These are phyloP conservation scores for Scaptomyza reducta DNA, from an alignment of 2,888 invertebrate genomes.

Conservation along the genomic window DNA sequence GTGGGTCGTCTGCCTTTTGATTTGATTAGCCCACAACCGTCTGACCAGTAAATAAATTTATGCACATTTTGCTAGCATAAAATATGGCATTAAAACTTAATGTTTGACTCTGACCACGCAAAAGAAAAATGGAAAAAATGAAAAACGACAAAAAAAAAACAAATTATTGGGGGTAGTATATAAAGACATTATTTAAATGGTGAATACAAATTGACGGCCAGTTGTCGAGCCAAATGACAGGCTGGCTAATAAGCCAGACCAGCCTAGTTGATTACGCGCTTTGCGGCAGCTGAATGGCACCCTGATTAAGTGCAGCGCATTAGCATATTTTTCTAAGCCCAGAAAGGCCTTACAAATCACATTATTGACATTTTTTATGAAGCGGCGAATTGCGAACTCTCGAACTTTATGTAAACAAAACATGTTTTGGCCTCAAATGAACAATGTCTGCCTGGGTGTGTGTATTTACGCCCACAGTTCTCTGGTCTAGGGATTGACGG, in stretches of 20 bases:
- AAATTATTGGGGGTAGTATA: conserved; percentile 25
- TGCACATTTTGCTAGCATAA: conserved; percentile 73
- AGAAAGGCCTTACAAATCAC: conserved; percentile 62
- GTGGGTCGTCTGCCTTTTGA: conserved; percentile 57
- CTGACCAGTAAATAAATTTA: conserved; percentile 66
- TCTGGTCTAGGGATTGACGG: conserved; percentile 58
- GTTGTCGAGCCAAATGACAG: conserved; percentile 61
- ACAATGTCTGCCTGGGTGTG: conserved; percentile 38
- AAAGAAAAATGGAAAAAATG: not conserved
- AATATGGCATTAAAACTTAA: conserved; percentile 79
- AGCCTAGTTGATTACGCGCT: conserved; percentile 49
- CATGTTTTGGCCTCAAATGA: conserved; percentile 31
- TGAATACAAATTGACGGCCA: conserved; percentile 45
- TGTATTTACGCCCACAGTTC: conserved; percentile 15
- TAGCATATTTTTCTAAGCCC: conserved; percentile 57
- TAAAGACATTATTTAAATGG: conserved; percentile 69
- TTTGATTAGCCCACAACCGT: conserved; percentile 67
- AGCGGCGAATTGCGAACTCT: conserved; percentile 45
- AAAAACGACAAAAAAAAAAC: not conserved
- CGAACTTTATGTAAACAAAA: conserved; percentile 49
- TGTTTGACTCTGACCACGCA: conserved; percentile 65
- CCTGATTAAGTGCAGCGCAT: conserved; percentile 61
- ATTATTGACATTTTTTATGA: conserved; percentile 77
- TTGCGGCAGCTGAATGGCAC: conserved; percentile 16
- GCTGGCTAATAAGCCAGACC: conserved; percentile 61